These are phyloP conservation scores for Coregonus sp. DNA, from an alignment of 2,797 vertebrate species.

Conservation along the genomic window DNA sequence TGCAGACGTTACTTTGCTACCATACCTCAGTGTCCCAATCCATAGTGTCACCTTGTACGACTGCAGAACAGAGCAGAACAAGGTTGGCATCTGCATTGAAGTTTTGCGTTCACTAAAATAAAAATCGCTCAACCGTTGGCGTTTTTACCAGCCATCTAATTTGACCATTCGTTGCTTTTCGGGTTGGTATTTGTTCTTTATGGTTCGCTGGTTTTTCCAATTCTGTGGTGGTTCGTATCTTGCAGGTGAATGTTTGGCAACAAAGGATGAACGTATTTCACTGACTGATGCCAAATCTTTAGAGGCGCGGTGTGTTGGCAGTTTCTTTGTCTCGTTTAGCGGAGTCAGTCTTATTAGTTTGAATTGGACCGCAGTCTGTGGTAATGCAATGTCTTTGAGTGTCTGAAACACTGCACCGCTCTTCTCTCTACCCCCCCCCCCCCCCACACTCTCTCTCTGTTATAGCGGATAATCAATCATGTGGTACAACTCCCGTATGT, in stretches of 20 bases:
- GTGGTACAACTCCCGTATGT: constrained; percentile 44
- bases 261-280: constrained; percentile 55
- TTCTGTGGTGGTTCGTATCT: constrained; percentile 15
- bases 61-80: constrained; percentile 50
- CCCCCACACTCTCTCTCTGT: constrained; percentile 10
- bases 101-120: constrained; percentile 20
- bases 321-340: constrained; percentile 32
- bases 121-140: neutral
- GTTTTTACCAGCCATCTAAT: constrained; percentile 29
- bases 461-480: constrained; percentile 49
- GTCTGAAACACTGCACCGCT: neutral
- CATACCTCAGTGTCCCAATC: constrained; percentile 13
- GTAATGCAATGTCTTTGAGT: constrained; percentile 7
- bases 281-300: constrained; percentile 34
- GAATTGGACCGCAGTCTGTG: constrained; percentile 23
- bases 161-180: constrained; percentile 12
- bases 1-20: neutral
- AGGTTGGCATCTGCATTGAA: constrained; percentile 54
- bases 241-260: constrained; percentile 37
- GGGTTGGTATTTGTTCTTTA: constrained; percentile 12
- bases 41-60: constrained; percentile 69
- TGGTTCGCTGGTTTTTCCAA: constrained; percentile 32
- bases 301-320: constrained; percentile 1
- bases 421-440: neutral
- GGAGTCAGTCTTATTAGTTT: constrained; percentile 16